Base-by-base conservation (phyloP, 2,113 vertebrate species). In the Phyllostomus discolor region DNA sequence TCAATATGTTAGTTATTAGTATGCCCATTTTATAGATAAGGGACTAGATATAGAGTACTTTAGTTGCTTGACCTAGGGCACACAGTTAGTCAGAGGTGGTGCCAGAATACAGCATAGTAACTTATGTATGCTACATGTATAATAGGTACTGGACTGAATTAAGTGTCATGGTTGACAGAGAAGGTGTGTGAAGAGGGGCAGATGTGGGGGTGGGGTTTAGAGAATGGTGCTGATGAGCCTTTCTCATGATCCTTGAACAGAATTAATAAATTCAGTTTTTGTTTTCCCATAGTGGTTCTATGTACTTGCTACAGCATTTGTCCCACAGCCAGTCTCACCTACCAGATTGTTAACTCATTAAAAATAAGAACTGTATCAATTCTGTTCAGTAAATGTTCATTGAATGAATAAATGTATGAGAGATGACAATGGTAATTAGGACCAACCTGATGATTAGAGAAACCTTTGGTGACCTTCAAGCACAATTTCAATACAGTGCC, bases 351-450 rank as follows among this genome's bases (percentile, higher is more conserved):
- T 50, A 95, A 70, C 48, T 69, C 35, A 43, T 66, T 52, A 89
- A 82, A 85, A 81, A 78, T 66, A 10, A 95, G 17, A 14, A 87
- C 76, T 86, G 38, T 24, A 52, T 62, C 62, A 83, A 52, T 70
- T 93, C 69, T 86, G 57, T 81, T 64, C 46, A 72, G 14, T 84
- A 93, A 84, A 78, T 87, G 26, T 86, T 87, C 41, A 33, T 54
- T 88, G 75, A 97, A 97, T 86, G n/a, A 97, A 83, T 88, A 94
- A 80, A 92, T 75, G 28, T n/a, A 64, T 66, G 6, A 83, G 35
- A 80, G 38, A 94, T 4, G 7, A 11, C 91, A 88, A 92, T 92
- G 57, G 70, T 80, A 95, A 94, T 90, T 79, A 84, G 43, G 15
- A n/a, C 2, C 78, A 64, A 92, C 83, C 90, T 83, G 43, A 89